phyloP scores from a whole-genome alignment of 1,140 invertebrate species.

The Triops longicaudatus region DNA sequence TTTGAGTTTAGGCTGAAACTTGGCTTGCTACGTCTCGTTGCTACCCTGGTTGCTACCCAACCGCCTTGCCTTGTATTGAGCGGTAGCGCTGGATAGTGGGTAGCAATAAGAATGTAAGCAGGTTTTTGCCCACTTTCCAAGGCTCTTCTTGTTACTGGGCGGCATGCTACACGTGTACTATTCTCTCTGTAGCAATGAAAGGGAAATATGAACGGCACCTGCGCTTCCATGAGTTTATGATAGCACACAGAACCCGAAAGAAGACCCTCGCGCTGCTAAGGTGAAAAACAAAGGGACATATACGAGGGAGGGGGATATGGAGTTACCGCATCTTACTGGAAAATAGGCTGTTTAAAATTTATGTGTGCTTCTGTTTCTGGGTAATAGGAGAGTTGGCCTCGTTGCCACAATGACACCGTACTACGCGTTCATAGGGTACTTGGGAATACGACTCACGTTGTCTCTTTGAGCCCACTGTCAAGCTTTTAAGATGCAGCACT shows the following conservation, averaged over 20 bases:
- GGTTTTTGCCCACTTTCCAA: constrained; percentile 14
- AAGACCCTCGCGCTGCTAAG: not conserved
- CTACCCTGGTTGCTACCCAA: constrained; percentile 1
- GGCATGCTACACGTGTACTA: not conserved
- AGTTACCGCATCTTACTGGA: not conserved
- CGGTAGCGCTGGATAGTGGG: not conserved
- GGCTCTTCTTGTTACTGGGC: not conserved
- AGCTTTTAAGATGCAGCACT: not conserved
- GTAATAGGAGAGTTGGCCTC: not conserved
- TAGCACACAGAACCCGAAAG: not conserved
- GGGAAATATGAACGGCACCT: not conserved
- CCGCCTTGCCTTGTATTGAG: not conserved
- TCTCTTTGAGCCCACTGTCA: not conserved
- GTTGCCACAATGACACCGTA: not conserved
- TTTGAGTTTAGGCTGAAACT: not conserved
- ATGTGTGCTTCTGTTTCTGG: not conserved
- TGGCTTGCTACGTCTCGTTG: not conserved
- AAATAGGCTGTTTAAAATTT: not conserved
- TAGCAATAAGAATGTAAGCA: not conserved
- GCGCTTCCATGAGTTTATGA: constrained; percentile 1
- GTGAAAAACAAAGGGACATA: not conserved
- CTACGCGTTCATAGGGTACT: not conserved
- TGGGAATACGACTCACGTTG: not conserved
- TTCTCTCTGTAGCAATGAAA: not conserved
- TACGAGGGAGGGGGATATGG: not conserved